Conservation (phyloP, 2,113 vertebrate species). For the Gopherus flavomarginatus region DNA sequence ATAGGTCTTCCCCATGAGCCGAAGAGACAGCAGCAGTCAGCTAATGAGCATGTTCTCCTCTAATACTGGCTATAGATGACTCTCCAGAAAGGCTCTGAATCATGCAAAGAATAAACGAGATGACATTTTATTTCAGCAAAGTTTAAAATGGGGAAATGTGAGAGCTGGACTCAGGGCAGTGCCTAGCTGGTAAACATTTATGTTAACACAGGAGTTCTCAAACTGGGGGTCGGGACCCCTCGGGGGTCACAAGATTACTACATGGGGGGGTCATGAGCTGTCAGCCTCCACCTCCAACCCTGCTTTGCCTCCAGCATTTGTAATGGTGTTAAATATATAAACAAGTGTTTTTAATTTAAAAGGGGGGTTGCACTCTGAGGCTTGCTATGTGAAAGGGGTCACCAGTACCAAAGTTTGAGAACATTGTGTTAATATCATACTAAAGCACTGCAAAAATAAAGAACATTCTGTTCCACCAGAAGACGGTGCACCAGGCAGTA, state of each 20-base stretch:
- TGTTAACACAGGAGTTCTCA: background rate
- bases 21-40: background rate
- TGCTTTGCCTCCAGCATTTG: too few species aligned
- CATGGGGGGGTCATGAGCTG: too few species aligned
- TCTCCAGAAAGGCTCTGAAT: background rate
- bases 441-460: slow-evolving; percentile 26
- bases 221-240: too few species aligned
- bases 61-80: slow-evolving; percentile 14
- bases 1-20: slow-evolving; percentile 17
- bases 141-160: slow-evolving; percentile 31
- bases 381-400: too few species aligned
- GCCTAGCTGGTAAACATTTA: slow-evolving; percentile 17
- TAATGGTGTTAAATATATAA: too few species aligned
- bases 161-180: slow-evolving; percentile 19
- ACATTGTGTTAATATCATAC: background rate
- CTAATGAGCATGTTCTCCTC: slow-evolving; percentile 12
- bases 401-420: too few species aligned
- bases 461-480: background rate
- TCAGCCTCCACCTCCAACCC: too few species aligned
- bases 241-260: too few species aligned
- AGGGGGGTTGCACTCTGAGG: too few species aligned
- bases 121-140: slow-evolving; percentile 35
- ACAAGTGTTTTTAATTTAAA: too few species aligned
- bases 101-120: background rate
- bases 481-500: background rate